These are phyloP conservation scores for Acrocephalus scirpaceus DNA, from an alignment of 2,797 vertebrate genomes.

Conservation along the genomic window DNA sequence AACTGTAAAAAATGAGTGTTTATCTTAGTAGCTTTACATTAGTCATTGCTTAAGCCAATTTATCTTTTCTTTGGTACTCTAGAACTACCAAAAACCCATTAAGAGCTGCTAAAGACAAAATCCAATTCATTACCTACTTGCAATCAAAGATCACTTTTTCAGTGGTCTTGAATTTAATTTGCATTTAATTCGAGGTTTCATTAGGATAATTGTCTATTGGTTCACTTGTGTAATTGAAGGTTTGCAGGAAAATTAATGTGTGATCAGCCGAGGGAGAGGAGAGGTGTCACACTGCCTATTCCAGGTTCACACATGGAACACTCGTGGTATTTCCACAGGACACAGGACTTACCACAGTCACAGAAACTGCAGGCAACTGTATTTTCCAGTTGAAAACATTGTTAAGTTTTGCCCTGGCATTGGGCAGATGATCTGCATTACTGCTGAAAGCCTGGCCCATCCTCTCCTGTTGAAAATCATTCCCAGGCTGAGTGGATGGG, in stretches of 20 bases:
- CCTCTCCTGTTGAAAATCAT: neutral
- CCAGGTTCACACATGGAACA: neutral
- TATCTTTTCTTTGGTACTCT: constrained; percentile 3
- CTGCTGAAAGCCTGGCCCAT: neutral
- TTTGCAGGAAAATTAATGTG: constrained; percentile 52
- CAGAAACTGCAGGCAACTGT: neutral
- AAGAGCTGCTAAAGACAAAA: neutral
- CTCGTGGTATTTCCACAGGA: neutral
- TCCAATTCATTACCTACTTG: neutral
- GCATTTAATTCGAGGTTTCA: constrained; percentile 64
- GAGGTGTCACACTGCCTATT: neutral
- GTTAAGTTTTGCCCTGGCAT: neutral
- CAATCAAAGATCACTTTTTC: constrained; percentile 26
- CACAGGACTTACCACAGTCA: neutral
- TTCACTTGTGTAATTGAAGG: constrained; percentile 56
- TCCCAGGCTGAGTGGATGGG: neutral
- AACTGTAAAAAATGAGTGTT: constrained; percentile 7
- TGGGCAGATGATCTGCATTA: neutral
- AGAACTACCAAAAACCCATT: neutral
- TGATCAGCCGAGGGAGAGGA: neutral
- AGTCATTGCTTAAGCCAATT: neutral
- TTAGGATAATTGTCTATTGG: constrained; percentile 56
- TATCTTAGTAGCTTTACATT: constrained; percentile 6
- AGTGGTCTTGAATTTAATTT: constrained; percentile 57
- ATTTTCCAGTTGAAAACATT: neutral